phyloP scores from a whole-genome alignment of 2,113 vertebrate genomes.

The Sorex araneus region DNA sequence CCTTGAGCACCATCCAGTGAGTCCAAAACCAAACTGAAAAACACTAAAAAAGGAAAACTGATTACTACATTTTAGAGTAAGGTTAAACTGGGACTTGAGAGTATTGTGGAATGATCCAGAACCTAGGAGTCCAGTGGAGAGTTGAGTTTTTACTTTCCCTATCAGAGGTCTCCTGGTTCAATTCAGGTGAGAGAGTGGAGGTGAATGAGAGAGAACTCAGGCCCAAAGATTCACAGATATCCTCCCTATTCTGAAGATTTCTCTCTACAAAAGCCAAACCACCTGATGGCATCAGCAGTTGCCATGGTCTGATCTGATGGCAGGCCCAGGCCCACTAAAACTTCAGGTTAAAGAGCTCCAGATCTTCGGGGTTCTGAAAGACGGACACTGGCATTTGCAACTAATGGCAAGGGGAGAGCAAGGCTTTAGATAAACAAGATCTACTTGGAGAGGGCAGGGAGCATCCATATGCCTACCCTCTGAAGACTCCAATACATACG shows the following conservation, averaged over 20 bases:
- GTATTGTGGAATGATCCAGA: background rate
- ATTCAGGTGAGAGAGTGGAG: background rate
- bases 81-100: background rate
- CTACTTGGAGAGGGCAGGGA: background rate
- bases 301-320: too few species aligned
- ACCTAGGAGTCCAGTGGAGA: background rate
- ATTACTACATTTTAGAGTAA: background rate
- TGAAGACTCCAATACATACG: background rate
- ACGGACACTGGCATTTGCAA: background rate
- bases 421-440: slow-evolving; percentile 41
- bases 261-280: too few species aligned
- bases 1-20: too few species aligned
- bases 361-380: background rate
- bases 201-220: background rate
- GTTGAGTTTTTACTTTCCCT: background rate
- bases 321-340: background rate
- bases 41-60: background rate
- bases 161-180: background rate
- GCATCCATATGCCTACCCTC: slow-evolving; percentile 36
- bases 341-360: background rate
- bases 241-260: background rate
- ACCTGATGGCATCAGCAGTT: too few species aligned
- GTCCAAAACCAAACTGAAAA: background rate
- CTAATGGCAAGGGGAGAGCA: slow-evolving; percentile 11
- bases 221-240: background rate